Conservation (phyloP, 2,797 vertebrate genomes). For the Sorex maritimensis region DNA sequence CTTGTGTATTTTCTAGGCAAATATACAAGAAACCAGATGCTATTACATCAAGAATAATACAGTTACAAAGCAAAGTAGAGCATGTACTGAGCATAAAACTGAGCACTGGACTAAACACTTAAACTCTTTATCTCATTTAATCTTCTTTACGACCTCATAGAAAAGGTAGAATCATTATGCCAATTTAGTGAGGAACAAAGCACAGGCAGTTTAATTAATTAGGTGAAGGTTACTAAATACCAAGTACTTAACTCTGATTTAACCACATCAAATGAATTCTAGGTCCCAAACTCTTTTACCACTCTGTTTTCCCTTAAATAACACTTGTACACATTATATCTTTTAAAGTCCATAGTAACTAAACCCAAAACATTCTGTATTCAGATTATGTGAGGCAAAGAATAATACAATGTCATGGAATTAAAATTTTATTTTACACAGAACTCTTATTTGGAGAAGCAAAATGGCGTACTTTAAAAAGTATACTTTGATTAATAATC, state of each 20-base stretch:
- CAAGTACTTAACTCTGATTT: not conserved
- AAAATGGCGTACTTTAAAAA: not conserved
- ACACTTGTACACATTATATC: not conserved
- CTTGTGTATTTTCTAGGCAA: not conserved
- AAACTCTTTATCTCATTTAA: constrained; percentile 53
- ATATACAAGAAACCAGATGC: not conserved
- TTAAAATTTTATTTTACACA: not conserved
- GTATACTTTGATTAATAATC: constrained; percentile 11
- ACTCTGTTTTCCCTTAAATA: constrained; percentile 33
- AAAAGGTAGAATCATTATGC: constrained; percentile 60
- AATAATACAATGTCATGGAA: not conserved
- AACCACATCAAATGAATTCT: not conserved
- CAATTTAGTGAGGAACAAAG: constrained; percentile 49
- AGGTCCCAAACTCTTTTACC: not conserved
- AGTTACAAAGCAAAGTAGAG: not conserved
- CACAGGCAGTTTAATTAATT: constrained; percentile 58
- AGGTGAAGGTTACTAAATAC: constrained; percentile 50
- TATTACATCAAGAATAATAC: not conserved
- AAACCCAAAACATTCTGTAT: not conserved
- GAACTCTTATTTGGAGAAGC: not conserved
- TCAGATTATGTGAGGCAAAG: not conserved
- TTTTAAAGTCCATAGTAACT: not conserved
- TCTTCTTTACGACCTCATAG: constrained; percentile 60
- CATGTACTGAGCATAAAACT: not conserved
- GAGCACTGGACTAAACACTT: not conserved